Evolutionary conservation across 2,797 vertebrate species (phyloP).

Genomic region (Epinephelus malabaricus): DNA sequence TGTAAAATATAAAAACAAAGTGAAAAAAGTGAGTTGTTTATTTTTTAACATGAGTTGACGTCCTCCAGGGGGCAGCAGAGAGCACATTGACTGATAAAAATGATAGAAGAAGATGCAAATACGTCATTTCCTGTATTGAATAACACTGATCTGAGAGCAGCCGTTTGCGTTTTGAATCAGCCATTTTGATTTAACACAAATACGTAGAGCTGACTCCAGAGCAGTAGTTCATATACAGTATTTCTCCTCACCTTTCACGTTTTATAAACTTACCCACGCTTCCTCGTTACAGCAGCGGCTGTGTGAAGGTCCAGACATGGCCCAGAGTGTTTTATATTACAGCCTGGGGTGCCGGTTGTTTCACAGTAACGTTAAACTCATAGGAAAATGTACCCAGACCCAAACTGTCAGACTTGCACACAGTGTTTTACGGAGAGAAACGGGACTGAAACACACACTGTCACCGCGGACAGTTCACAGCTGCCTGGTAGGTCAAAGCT

Average conservation of each 20-base stretch:
- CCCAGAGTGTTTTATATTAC: conserved; percentile 35
- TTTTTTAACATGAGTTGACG: too few species aligned
- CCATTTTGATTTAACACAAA: accelerated
- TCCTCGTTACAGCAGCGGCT: conserved; percentile 42
- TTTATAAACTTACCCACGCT: conserved; percentile 40
- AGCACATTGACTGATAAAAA: accelerated
- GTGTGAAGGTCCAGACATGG: conserved; percentile 58
- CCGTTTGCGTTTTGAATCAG: accelerated
- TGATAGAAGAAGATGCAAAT: conserved; percentile 7
- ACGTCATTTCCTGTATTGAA: conserved; percentile 42
- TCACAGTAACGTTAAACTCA: conserved; percentile 8
- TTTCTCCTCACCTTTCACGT: not conserved
- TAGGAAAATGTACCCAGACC: conserved; percentile 20
- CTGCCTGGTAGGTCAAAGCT: conserved; percentile 77
- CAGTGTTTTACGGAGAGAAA: conserved; percentile 6
- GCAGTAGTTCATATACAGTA: not conserved
- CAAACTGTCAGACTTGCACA: conserved; percentile 31
- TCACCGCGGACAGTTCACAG: conserved; percentile 26
- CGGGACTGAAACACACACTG: conserved; percentile 16
- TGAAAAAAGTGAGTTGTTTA: too few species aligned
- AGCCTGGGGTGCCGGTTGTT: conserved; percentile 45
- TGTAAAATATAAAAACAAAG: not conserved
- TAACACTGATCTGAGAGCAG: conserved; percentile 55
- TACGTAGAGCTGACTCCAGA: conserved; percentile 23
- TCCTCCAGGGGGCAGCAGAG: conserved; percentile 31